These are phyloP conservation scores for Heteractis magnifica DNA, from an alignment of 92 coral and sea anemone species.

Conservation along the genomic window DNA sequence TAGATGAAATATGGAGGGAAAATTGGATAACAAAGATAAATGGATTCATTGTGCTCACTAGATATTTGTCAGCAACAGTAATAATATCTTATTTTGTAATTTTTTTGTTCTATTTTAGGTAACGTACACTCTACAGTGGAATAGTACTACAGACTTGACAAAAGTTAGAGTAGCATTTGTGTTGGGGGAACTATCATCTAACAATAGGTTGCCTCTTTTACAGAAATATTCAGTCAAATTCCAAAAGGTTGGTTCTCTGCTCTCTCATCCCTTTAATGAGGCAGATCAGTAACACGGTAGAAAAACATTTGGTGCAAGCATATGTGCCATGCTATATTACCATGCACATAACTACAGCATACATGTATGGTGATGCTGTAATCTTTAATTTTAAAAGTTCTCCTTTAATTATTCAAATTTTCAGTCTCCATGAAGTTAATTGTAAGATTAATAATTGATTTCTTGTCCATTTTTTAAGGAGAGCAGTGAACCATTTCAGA, in stretches of 20 bases:
- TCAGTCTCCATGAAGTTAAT: not conserved
- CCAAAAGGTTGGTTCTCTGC: conserved; percentile 59
- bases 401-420: no score
- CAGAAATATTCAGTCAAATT: conserved; percentile 77
- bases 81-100: not conserved
- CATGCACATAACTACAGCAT: no score
- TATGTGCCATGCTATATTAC: no score
- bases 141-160: conserved; percentile 73
- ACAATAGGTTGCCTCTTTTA: conserved; percentile 41
- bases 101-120: conserved; percentile 52
- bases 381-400: no score
- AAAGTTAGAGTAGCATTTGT: conserved; percentile 64
- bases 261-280: not conserved
- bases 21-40: no score
- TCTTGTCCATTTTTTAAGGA: conserved; percentile 27
- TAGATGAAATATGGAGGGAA: no score
- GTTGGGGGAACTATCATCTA: conserved; percentile 64
- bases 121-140: conserved; percentile 66
- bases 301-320: no score
- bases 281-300: no score
- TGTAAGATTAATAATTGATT: not conserved
- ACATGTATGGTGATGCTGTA: no score
- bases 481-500: conserved; percentile 57
- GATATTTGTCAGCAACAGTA: no score
- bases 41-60: no score